Base-by-base conservation (phyloP, 1,140 invertebrate genomes). In the Musca vetustissima region DNA sequence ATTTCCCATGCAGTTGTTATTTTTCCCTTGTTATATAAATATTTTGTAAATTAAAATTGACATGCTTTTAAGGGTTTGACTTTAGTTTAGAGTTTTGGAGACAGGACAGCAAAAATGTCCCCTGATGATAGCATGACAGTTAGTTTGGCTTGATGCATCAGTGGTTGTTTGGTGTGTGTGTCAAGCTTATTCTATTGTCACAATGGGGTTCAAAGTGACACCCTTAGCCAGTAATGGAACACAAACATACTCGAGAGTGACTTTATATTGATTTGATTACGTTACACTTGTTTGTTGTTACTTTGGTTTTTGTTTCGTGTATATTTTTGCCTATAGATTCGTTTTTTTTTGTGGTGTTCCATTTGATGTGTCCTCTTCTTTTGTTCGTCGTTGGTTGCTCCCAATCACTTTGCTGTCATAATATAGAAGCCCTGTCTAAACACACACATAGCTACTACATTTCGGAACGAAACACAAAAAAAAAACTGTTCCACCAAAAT, bases 401-500 rank as follows among this genome's bases (percentile, higher is more conserved):
- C 11, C 36, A 2, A 43, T 43, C 36, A 43, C 36, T 9, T 6
- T 43, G 36, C 14, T 59, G 57, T 59, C 57, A 32, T 57, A 57
- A 57, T 32, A 57, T 28, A 28, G 28, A 28, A 28, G 4, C 28
- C 28, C 28, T 32, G 28, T n/a, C n/a, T n/a, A 43, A 13, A 43
- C 36, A 43, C 36, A 43, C 1, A 43, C 11, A 6, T 13, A 43
- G 4, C 36, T 43, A 43, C 3, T 4, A 28, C 28, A 3, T 4
- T 28, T 28, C 28, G 3, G 28, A 28, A 6, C 36, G 13, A 43
- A 13, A 43, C 3, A 22, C 7, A 25, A 28, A 14, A 64, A 64
- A 47, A 47, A 25, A 43, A 67, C 52, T 57, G 66, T 36, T 53
- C 32, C 66, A 57, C 55, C 25, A 57, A 57, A 67, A 67, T 67